Evolutionary conservation across 2,113 vertebrate species (phyloP).

Genomic region (Cyphotilapia sp.): DNA sequence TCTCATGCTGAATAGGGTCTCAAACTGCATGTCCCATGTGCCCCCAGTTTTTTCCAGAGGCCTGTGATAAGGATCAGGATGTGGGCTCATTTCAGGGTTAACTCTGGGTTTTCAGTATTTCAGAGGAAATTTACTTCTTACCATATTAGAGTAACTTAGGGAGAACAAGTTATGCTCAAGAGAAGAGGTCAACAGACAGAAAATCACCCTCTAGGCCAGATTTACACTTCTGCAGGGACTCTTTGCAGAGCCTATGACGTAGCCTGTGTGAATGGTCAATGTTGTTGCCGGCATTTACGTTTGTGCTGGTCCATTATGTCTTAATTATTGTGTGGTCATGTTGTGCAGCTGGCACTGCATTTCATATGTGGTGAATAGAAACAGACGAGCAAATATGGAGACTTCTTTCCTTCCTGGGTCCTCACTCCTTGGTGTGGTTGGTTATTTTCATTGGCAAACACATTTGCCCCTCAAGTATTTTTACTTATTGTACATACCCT

Average conservation of each 20-base stretch:
- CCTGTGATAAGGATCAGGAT: background rate
- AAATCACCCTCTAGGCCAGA: background rate
- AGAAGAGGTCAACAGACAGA: background rate
- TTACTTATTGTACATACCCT: background rate
- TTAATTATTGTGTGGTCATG: background rate
- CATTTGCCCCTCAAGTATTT: background rate
- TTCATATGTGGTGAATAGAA: background rate
- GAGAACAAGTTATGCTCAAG: background rate
- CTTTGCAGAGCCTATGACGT: background rate
- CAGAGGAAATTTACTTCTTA: background rate
- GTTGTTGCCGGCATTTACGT: background rate
- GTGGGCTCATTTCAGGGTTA: background rate
- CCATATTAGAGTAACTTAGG: background rate
- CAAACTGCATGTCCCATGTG: background rate
- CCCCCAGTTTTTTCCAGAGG: background rate
- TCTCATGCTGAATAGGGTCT: background rate
- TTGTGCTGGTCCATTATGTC: background rate
- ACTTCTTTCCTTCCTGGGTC: background rate
- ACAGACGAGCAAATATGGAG: background rate
- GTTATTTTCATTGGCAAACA: background rate
- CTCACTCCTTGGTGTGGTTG: background rate
- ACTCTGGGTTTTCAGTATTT: background rate
- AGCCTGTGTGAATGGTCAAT: background rate
- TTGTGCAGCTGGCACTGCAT: background rate
- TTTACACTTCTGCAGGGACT: background rate